A percentile compares a stretch with the other conserved stretches of the same genome.
phyloP scores from a whole-genome alignment of 2,797 vertebrate genomes.

The Syndactyla subalaris region DNA sequence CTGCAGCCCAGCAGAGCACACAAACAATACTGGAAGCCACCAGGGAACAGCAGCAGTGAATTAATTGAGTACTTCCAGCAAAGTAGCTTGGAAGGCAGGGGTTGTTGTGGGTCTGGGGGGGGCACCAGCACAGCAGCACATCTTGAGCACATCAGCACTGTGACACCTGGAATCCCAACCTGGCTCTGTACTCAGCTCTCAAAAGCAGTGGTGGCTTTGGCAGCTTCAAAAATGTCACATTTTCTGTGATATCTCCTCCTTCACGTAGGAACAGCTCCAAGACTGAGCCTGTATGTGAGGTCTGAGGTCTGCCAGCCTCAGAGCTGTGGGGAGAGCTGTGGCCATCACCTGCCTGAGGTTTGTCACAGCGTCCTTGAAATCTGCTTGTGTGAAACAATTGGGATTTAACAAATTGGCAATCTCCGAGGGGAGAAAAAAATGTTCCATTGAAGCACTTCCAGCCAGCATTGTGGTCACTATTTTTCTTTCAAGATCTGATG shows the following conservation, averaged over 20 bases:
- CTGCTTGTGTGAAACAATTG: neutral
- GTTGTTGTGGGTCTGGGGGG: neutral
- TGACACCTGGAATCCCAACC: neutral
- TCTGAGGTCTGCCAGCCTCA: neutral
- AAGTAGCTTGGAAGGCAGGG: neutral
- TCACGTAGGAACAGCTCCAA: neutral
- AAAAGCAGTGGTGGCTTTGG: neutral
- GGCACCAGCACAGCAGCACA: neutral
- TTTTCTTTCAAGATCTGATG: neutral
- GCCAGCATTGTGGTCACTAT: neutral
- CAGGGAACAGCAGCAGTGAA: neutral
- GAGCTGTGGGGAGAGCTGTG: neutral
- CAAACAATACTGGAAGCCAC: fast-evolving
- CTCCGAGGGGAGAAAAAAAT: fast-evolving
- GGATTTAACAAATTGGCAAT: neutral
- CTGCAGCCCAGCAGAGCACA: neutral
- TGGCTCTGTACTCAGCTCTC: neutral
- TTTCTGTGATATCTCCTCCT: neutral
- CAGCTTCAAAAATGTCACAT: neutral
- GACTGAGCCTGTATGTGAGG: neutral
- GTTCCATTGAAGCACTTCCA: neutral
- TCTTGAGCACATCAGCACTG: neutral
- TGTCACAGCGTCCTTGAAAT: neutral
- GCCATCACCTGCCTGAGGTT: neutral
- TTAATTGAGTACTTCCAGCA: neutral